A percentile compares a stretch with the other conserved stretches of the same genome.
Evolutionary conservation across 1,140 invertebrate genomes (phyloP).

Genomic region (Acarapis woodi): DNA sequence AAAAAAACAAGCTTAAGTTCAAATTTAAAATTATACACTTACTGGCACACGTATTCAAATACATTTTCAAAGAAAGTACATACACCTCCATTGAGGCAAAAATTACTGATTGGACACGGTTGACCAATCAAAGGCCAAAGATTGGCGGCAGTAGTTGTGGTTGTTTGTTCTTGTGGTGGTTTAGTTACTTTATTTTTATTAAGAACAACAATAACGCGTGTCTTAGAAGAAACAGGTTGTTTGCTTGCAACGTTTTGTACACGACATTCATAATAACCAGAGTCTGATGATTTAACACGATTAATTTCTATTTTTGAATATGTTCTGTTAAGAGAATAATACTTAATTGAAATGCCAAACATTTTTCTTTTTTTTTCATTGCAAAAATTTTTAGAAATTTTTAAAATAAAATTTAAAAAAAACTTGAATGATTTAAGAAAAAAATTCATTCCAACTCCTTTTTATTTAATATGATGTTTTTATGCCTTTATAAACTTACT

Average conservation of each 20-base stretch:
- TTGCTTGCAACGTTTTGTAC: constrained; percentile 11
- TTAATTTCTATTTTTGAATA: constrained; percentile 11
- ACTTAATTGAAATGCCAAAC: neutral
- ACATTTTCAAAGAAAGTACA: constrained; percentile 45
- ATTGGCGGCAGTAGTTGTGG: constrained; percentile 1
- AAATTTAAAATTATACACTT: constrained; percentile 16
- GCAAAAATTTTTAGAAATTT: no score
- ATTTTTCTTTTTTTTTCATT: no score
- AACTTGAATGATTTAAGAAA: no score
- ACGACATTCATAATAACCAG: constrained; percentile 12
- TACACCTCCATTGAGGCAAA: constrained; percentile 47
- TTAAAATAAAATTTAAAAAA: no score
- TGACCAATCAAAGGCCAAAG: constrained; percentile 8
- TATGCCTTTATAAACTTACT: no score
- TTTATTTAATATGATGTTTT: no score
- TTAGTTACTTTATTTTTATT: no score
- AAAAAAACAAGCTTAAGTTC: neutral
- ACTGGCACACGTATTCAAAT: constrained; percentile 46
- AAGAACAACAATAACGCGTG: constrained; percentile 8
- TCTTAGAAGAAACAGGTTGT: constrained; percentile 4
- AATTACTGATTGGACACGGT: constrained; percentile 29
- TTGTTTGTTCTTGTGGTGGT: no score
- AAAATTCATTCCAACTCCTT: no score
- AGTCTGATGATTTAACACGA: constrained; percentile 5
- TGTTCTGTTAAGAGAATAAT: constrained; percentile 8